Evolutionary conservation across 2,797 vertebrate species (phyloP), one percentile per base, ranked within the genome.

Genomic region (Hirundo rustica): DNA sequence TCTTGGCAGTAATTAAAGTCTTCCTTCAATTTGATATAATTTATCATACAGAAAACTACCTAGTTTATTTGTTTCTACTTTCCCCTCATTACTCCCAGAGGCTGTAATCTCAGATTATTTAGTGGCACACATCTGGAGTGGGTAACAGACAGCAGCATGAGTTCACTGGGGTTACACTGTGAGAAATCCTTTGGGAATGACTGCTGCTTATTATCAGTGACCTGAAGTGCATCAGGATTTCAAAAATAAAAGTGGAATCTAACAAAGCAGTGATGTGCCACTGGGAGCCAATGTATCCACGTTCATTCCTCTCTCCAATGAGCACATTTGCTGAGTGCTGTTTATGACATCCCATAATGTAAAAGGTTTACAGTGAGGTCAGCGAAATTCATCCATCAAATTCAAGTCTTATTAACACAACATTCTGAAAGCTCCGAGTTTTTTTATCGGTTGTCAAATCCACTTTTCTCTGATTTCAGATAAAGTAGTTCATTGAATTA

Each of bases 391-490:
- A 16, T 93, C 92, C 67, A 81, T 96, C 92, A 93, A 40, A 60
- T 85, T 89, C 81, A 73, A 70, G 44, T 84, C 77, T 80, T 89
- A 88, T 65, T 90, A 95, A 70, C 19, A 40, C 48, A 88, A 13
- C 72, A 26, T 87, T 92, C 58, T 93, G 68, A 87, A 92, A 88
- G 71, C 85, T 76, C 44, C 34, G 58, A 13, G 57, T 82, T 97
- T 82, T 94, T 91, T 95, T 96, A 88, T 75, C 94, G 55, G 30
- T 87, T 96, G 93, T 97, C 92, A 93, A 80, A 93, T 58, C 29
- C 76, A 87, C 83, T 93, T 83, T 84, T 44, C 84, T 92, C 38
- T 75, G 80, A 78, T 88, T 96, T 85, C 76, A 57, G 61, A 62
- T 86, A 71, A 74, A 83, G 47, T 58, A 60, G 26, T 75, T 88